phyloP scores from a whole-genome alignment of 2,113 vertebrate genomes.

The Chroicocephalus ridibundus region DNA sequence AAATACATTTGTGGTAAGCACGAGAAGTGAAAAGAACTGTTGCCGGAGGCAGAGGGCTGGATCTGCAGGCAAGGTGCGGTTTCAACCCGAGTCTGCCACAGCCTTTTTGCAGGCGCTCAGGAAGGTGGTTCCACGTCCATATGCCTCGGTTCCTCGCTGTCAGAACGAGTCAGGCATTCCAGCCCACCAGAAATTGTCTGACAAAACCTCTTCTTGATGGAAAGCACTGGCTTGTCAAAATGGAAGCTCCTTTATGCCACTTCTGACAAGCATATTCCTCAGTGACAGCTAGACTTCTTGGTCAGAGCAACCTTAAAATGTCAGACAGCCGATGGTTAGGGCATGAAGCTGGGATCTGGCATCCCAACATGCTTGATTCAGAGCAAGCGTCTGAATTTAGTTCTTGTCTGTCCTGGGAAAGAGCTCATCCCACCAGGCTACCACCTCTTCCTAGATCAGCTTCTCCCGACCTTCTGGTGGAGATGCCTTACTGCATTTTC shows the following conservation, averaged over 20 bases:
- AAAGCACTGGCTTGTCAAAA: neutral
- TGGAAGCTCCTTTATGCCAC: neutral
- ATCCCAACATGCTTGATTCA: neutral
- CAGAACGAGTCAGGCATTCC: neutral
- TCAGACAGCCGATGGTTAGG: neutral
- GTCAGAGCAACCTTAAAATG: neutral
- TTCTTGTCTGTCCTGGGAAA: neutral
- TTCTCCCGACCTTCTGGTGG: neutral
- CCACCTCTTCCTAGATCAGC: neutral
- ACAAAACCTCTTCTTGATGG: neutral
- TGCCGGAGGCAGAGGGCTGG: neutral
- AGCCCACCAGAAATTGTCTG: neutral
- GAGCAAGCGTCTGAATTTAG: neutral
- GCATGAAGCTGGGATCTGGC: neutral
- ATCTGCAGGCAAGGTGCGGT: neutral
- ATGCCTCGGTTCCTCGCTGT: neutral
- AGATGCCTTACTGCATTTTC: neutral
- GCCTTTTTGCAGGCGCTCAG: rapidly evolving
- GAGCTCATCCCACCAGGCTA: neutral
- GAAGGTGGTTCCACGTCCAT: neutral
- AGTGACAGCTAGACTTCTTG: neutral
- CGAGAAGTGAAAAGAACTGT: neutral
- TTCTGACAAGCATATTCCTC: neutral
- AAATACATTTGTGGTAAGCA: neutral
- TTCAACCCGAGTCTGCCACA: neutral